Evolutionary conservation across 2,888 invertebrate species (phyloP), one percentile per base, ranked within the genome.

Genomic region (Horisme vitalbata): DNA sequence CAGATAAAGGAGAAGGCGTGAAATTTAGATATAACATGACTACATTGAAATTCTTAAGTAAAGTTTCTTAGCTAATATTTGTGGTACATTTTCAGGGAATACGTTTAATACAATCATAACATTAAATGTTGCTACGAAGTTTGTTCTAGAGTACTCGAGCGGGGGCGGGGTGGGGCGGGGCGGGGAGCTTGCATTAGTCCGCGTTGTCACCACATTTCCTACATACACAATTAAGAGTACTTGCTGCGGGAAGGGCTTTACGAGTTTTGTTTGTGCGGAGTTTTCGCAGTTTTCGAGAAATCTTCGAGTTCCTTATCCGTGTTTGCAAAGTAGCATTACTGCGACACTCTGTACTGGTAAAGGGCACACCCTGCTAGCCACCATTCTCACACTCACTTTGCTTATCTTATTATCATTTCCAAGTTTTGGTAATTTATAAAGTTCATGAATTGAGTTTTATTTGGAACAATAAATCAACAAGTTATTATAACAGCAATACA

Each of bases 101-200:
- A 75, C 70, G 71, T 76, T 79, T 78, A 78, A 78, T 79, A 75
- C 75, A 78, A 79, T 75, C 77, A 79, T 72, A 79, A 79, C 75
- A 77, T 76, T 70, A 66, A 72, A 71, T 73, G 78, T 76, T 75
- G 74, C 72, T 71, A 59, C 61, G 55, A 71, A 77, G 71, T 77
- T 75, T 67, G 67, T 48, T 50, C 45, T 44, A 32, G 33, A 27
- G 45, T 35, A 51, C 41, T 43, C 12, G 34, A 35, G 35, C 26
- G 21, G 35, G 30, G 23, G 30, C 23, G 43, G 34, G 44, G 26
- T n/a, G 55, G 51, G 36, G 51, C 36, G 45, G 33, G 51, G 41
- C 41, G 14, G 34, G 15, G 30, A 14, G 44, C 36, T 34, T 27
- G 47, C 45, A 37, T 41, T 45, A 50, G 37, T 33, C 45, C 38